These are phyloP conservation scores for Dunckerocampus dactyliophorus DNA, from an alignment of 2,113 vertebrate genomes.

Conservation along the genomic window DNA sequence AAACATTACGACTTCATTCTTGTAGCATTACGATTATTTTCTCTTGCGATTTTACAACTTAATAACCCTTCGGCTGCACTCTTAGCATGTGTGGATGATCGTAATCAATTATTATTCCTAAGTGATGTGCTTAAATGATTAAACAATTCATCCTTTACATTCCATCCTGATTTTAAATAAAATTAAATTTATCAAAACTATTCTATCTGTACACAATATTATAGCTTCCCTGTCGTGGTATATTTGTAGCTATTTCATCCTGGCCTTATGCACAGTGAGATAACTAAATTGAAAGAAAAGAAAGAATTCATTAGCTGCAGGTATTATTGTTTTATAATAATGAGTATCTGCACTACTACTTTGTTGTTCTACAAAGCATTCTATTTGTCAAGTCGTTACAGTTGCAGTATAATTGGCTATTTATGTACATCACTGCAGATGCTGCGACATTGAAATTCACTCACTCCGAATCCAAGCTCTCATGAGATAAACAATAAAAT, in stretches of 20 bases:
- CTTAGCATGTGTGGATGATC: too few species aligned
- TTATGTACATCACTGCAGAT: conserved; percentile 15
- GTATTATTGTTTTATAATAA: conserved; percentile 14
- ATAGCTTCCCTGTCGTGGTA: background rate
- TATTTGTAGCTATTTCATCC: background rate
- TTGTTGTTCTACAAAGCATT: conserved; percentile 14
- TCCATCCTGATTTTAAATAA: too few species aligned
- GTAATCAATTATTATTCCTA: too few species aligned
- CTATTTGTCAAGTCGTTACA: too few species aligned
- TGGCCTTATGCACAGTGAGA: background rate
- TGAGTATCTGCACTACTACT: conserved; percentile 17
- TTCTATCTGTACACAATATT: too few species aligned
- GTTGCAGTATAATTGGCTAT: conserved; percentile 1
- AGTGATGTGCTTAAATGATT: too few species aligned
- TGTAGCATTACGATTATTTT: too few species aligned
- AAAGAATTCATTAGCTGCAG: conserved; percentile 17
- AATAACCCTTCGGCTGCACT: too few species aligned
- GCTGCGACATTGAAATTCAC: conserved; percentile 12
- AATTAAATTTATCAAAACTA: too few species aligned
- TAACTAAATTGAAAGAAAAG: conserved; percentile 19
- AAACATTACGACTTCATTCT: too few species aligned
- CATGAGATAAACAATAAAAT: conserved; percentile 11
- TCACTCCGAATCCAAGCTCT: background rate
- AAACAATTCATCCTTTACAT: too few species aligned
- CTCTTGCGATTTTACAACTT: too few species aligned